Conservation (phyloP, 2,888 invertebrate species). For the Diaperis boleti region DNA sequence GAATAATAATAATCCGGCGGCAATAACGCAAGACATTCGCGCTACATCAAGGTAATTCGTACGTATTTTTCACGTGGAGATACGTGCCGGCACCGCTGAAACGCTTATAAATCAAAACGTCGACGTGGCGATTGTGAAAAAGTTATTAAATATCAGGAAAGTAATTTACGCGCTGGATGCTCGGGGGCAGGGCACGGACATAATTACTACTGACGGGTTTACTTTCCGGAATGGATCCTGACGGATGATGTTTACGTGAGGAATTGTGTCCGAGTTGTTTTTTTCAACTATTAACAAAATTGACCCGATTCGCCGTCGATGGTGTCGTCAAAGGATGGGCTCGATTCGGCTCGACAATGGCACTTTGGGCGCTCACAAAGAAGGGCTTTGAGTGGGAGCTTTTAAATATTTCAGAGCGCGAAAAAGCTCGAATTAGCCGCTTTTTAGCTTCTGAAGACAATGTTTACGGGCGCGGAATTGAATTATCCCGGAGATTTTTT, state of each 20-base stretch:
- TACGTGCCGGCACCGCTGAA: constrained; percentile 20
- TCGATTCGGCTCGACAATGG: no score
- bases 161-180: constrained; percentile 32
- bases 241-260: constrained; percentile 43
- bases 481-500: no score
- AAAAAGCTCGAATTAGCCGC: no score
- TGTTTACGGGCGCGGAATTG: no score
- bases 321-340: no score
- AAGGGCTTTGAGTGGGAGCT: no score
- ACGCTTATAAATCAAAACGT: constrained; percentile 26
- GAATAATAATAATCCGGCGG: constrained; percentile 29
- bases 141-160: constrained; percentile 27
- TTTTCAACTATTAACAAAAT: no score
- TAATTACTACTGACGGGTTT: constrained; percentile 50
- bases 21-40: constrained; percentile 19
- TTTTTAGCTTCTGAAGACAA: no score
- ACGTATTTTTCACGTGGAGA: constrained; percentile 26
- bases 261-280: no score
- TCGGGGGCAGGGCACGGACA: constrained; percentile 33
- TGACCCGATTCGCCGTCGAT: no score
- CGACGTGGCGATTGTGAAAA: constrained; percentile 29
- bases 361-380: no score
- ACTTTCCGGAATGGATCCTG: constrained; percentile 43
- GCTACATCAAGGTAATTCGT: constrained; percentile 38
- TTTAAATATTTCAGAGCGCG: no score